Base-by-base conservation (phyloP, 2,797 vertebrate genomes). In the Scarus forsteni region DNA sequence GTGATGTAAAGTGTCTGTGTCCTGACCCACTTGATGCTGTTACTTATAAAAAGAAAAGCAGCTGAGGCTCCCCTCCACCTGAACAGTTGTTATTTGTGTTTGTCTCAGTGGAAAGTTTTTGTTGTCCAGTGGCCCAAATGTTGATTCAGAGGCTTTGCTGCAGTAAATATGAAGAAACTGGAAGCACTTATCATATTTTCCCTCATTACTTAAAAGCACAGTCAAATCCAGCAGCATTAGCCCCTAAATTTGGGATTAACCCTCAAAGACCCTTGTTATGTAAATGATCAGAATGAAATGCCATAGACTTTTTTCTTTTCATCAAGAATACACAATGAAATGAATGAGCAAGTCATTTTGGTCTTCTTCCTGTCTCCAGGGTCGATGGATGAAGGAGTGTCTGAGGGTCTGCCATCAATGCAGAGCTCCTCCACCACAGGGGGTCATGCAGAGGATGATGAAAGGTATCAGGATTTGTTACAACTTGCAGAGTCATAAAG, bases 371-470 rank as follows among this genome's bases (percentile, higher is more conserved):
- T 80, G 69, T 53, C 19, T 65, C 75, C 83, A 98, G 96, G 96
- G 75, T 99, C 96, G 12, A 95, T 98, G 88, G 96, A 98, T 76
- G 96, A 98, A 90, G 96, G 96, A 11, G 96, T 97, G 49, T 95
- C 95, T 1, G 97, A 98, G 76, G 96, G 96, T 52, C 57, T 98
- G 50, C 97, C 96, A 36, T 96, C 96, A 15, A 95, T 98, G 80
- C 96, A 98, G 1, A 94, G 95, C 59, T 93, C 95, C 62, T 95
- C 96, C 13, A 95, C 94, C 84, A 85, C 95, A 42, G 96, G 94
- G 85, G 93, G 94, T 84, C 96, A 97, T 0, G 92, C 93, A 1
- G 96, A 98, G 68, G 96, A 97, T 10, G 97, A 98, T 14, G 97
- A 99, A 83, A 92, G 92, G 92, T 93, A 89, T 62, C 52, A 4